Evolutionary conservation across 2,113 vertebrate genomes (phyloP).

Genomic region (Thinocorus orbignyianus): DNA sequence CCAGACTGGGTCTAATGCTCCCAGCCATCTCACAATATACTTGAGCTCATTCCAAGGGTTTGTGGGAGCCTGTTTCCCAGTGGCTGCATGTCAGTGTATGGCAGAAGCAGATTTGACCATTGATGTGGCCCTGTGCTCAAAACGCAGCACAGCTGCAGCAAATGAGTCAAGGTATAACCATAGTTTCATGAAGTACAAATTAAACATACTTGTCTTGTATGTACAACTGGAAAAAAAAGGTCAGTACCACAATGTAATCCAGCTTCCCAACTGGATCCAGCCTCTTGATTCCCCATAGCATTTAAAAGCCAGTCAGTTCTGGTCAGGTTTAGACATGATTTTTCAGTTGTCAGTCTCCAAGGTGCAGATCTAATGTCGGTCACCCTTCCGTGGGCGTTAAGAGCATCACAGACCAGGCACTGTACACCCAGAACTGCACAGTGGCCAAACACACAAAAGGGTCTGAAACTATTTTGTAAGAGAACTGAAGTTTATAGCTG

Average conservation of each 20-base stretch:
- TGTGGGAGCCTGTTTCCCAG: neutral
- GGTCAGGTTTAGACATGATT: neutral
- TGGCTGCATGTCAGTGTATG: neutral
- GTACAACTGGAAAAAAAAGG: neutral
- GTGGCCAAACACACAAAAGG: neutral
- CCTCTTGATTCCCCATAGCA: neutral
- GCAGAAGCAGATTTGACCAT: neutral
- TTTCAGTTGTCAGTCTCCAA: neutral
- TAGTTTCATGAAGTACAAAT: neutral
- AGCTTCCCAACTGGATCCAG: neutral
- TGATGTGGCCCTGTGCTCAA: neutral
- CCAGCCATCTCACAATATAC: accelerated
- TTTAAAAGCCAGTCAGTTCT: neutral
- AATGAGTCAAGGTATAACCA: neutral
- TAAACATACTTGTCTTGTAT: neutral
- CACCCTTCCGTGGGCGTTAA: neutral
- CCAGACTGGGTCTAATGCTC: neutral
- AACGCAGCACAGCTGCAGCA: accelerated
- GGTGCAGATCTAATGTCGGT: neutral
- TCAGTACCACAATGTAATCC: neutral
- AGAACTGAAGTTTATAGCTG: neutral
- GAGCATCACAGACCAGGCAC: neutral
- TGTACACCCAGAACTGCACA: neutral
- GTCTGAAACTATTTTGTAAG: neutral
- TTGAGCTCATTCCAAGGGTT: neutral